Evolutionary conservation across 1,140 invertebrate genomes (phyloP).

Genomic region (Euwallacea similis): DNA sequence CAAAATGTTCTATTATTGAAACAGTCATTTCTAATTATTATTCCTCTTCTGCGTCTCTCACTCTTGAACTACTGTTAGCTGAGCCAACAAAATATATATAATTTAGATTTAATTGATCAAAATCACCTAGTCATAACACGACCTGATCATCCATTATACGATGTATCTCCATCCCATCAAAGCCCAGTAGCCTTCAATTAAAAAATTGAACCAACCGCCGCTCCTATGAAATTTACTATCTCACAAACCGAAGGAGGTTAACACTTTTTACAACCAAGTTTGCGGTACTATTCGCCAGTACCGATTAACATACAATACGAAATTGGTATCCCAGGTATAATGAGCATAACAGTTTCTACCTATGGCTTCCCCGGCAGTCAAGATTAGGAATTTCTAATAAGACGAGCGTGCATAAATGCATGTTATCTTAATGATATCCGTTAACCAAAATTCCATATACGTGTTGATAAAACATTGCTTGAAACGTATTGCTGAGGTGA

Average conservation of each 20-base stretch:
- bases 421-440: not conserved
- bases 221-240: constrained; percentile 1
- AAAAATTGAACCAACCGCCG: not conserved
- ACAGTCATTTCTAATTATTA: no score
- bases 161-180: no score
- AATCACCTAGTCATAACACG: no score
- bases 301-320: constrained; percentile 28
- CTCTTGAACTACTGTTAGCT: no score
- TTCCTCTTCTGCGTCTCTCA: no score
- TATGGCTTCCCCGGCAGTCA: constrained; percentile 8
- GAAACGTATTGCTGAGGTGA: no score
- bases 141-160: no score
- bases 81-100: no score
- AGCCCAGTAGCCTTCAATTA: constrained; percentile 16
- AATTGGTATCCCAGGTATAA: constrained; percentile 32
- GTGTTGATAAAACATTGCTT: no score
- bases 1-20: no score
- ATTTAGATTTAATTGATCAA: no score
- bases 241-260: constrained; percentile 22
- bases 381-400: constrained; percentile 9
- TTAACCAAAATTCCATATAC: not conserved
- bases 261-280: constrained; percentile 25
- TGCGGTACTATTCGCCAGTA: constrained; percentile 16
- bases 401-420: not conserved
- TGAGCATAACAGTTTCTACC: constrained; percentile 22